Evolutionary conservation across 2,888 invertebrate species (phyloP).

Genomic region (Plebejus argus): DNA sequence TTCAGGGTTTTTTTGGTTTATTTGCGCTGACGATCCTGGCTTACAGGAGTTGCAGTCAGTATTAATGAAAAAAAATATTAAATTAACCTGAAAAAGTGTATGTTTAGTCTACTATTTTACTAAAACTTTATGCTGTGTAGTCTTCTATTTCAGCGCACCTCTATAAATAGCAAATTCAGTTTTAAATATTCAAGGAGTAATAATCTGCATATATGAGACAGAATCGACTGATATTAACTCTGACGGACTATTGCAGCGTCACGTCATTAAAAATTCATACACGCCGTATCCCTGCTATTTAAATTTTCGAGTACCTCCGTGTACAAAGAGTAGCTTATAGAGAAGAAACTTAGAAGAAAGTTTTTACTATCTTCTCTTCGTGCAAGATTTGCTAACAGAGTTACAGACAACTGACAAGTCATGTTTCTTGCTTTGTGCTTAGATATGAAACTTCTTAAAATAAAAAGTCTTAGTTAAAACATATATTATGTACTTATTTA

Average conservation of each 20-base stretch:
- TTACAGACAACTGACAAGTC: background rate
- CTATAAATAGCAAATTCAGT: constrained; percentile 1
- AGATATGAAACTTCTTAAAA: too few relatives aligned
- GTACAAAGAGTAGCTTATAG: background rate
- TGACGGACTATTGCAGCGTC: constrained; percentile 36
- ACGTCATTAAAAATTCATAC: constrained; percentile 41
- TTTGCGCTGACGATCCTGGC: background rate
- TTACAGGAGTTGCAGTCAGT: too few relatives aligned
- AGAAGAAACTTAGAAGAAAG: background rate
- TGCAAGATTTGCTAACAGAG: background rate
- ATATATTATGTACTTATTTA: too few relatives aligned
- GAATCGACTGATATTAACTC: constrained; percentile 32
- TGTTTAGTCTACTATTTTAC: background rate
- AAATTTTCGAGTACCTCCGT: constrained; percentile 35
- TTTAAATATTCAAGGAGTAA: constrained; percentile 16
- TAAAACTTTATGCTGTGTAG: background rate
- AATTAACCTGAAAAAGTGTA: too few relatives aligned
- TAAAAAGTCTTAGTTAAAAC: too few relatives aligned
- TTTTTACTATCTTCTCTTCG: background rate
- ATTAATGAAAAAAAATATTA: too few relatives aligned
- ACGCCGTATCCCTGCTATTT: constrained; percentile 38
- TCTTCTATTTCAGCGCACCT: background rate
- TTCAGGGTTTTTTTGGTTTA: background rate
- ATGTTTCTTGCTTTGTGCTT: too few relatives aligned
- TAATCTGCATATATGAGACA: constrained; percentile 23